Percentiles rank a stretch among this genome's conserved stretches.
Conservation (phyloP, 2,113 vertebrate genomes). For the Trinectes maculatus region DNA sequence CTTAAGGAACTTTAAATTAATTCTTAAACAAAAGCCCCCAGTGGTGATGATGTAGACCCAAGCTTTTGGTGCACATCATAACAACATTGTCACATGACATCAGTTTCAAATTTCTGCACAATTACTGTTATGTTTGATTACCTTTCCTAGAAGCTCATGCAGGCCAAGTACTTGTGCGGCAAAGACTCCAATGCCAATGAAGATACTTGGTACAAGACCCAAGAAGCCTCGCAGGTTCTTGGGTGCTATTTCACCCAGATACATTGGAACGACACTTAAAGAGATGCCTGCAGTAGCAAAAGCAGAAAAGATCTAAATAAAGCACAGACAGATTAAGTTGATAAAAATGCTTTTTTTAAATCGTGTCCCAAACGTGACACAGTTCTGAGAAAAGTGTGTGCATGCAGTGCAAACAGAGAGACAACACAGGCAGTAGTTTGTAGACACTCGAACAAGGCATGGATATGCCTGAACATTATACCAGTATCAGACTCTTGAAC, state of each 20-base stretch:
- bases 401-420: no score
- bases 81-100: no score
- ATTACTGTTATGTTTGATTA: slow-evolving; percentile 38
- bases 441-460: background rate
- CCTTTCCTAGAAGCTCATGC: slow-evolving; percentile 88
- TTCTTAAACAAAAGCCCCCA: no score
- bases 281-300: slow-evolving; percentile 83
- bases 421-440: no score
- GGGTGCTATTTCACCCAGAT: slow-evolving; percentile 90
- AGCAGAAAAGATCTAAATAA: background rate
- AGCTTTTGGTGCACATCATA: no score
- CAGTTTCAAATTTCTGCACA: no score
- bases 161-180: slow-evolving; percentile 88
- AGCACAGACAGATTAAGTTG: no score
- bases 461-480: background rate
- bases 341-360: no score
- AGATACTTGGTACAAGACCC: slow-evolving; percentile 89
- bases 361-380: no score
- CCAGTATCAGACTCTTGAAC: background rate
- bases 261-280: slow-evolving; percentile 91
- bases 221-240: slow-evolving; percentile 90
- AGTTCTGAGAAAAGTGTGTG: no score
- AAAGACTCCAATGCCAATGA: slow-evolving; percentile 90
- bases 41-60: no score
- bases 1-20: no score